Evolutionary conservation across 1,140 invertebrate genomes (phyloP).

Genomic region (Drosophila pseudoananassae): DNA sequence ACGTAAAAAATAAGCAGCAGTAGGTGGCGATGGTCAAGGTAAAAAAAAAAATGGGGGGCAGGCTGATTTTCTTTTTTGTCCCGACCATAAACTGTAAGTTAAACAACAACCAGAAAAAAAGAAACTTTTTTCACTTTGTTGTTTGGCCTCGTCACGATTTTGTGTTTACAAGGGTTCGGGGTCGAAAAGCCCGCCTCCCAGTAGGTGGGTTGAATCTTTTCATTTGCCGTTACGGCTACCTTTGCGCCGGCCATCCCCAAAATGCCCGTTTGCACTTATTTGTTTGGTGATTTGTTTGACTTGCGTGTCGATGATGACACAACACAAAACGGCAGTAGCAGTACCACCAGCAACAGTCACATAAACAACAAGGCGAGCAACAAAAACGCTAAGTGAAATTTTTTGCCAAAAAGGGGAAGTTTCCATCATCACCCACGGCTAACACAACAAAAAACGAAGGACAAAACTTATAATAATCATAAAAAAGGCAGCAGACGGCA

Average conservation of each 20-base stretch:
- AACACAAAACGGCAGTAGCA: constrained; percentile 58
- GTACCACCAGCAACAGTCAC: constrained; percentile 4
- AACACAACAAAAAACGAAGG: constrained; percentile 4
- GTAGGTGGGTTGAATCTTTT: constrained; percentile 49
- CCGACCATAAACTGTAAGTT: constrained; percentile 37
- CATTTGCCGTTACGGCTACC: constrained; percentile 36
- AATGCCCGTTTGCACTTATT: constrained; percentile 68
- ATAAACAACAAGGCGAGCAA: constrained; percentile 27
- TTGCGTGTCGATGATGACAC: constrained; percentile 84
- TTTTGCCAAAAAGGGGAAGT: constrained; percentile 19
- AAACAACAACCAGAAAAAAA: constrained; percentile 14
- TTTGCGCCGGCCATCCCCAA: constrained; percentile 13
- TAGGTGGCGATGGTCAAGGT: constrained; percentile 26
- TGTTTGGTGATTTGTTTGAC: constrained; percentile 83
- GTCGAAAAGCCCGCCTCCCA: not conserved
- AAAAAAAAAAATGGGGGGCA: not conserved
- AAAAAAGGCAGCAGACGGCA: constrained; percentile 59
- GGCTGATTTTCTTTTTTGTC: not conserved
- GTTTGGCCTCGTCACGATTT: constrained; percentile 69
- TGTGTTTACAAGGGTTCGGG: constrained; percentile 55
- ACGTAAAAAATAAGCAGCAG: constrained; percentile 74
- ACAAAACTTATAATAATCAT: constrained; percentile 72
- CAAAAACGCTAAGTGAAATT: constrained; percentile 65
- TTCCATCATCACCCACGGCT: constrained; percentile 10
- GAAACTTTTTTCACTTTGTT: constrained; percentile 41